These are phyloP conservation scores for Brachycybe producta DNA, from an alignment of 2,888 invertebrate species.

Conservation along the genomic window DNA sequence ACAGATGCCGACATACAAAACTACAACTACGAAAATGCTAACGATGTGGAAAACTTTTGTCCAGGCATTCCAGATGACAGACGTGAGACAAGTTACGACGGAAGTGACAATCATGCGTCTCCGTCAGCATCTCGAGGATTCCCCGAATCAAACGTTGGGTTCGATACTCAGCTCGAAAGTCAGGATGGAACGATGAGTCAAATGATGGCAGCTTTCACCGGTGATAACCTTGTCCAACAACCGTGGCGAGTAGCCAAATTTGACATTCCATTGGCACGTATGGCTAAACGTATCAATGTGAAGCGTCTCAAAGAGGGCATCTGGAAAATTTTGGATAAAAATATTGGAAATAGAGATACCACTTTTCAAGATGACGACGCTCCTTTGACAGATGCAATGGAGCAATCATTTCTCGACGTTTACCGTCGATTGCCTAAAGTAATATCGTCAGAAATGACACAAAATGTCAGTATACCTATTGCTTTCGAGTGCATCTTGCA, in stretches of 20 bases:
- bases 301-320: not conserved
- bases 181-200: not conserved
- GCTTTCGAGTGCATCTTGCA: conserved; percentile 1
- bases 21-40: conserved; percentile 8
- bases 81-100: not conserved
- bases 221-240: not conserved
- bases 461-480: not conserved
- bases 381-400: not conserved
- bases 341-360: not conserved
- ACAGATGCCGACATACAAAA: not conserved
- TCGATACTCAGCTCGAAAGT: not conserved
- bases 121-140: not conserved
- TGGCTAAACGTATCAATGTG: not conserved
- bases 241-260: not conserved
- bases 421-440: not conserved
- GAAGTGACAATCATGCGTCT: not conserved
- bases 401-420: not conserved
- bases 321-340: not conserved
- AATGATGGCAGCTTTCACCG: not conserved
- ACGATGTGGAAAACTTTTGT: conserved; percentile 6
- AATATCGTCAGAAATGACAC: not conserved
- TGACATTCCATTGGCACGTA: not conserved
- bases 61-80: not conserved
- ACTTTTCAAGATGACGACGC: not conserved
- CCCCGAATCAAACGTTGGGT: not conserved